phyloP scores from a whole-genome alignment of 2,113 vertebrate species.

The Percina caprodes region DNA sequence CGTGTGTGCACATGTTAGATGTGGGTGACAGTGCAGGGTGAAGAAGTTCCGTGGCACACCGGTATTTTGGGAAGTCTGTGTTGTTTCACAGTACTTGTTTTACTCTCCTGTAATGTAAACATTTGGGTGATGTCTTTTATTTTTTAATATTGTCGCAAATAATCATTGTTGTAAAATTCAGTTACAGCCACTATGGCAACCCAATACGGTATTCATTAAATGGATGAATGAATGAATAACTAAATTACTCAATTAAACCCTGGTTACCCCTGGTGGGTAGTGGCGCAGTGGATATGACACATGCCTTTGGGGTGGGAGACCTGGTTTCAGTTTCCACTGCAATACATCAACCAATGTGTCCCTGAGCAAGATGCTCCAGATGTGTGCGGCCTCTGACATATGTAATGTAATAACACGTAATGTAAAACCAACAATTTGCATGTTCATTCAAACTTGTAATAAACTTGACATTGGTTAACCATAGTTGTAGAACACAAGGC shows the following conservation, averaged over 20 bases:
- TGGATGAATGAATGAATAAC: background rate
- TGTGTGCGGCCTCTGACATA: no score
- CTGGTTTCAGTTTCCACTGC: no score
- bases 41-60: constrained; percentile 17
- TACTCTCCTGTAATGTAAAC: background rate
- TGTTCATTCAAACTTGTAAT: background rate
- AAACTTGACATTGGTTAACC: background rate
- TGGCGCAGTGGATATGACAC: no score
- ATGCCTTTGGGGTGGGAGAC: no score
- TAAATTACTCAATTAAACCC: background rate
- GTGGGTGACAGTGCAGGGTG: constrained; percentile 13
- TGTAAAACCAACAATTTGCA: background rate
- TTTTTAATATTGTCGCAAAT: background rate
- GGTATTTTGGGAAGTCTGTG: constrained; percentile 9
- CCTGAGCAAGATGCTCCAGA: no score
- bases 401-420: no score
- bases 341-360: no score
- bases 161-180: background rate
- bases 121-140: background rate
- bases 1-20: constrained; percentile 21
- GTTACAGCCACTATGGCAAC: background rate
- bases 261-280: background rate
- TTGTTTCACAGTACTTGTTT: background rate
- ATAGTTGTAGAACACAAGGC: background rate
- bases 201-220: background rate